phyloP scores from a whole-genome alignment of 2,888 invertebrate genomes.

The Celastrina argiolus region DNA sequence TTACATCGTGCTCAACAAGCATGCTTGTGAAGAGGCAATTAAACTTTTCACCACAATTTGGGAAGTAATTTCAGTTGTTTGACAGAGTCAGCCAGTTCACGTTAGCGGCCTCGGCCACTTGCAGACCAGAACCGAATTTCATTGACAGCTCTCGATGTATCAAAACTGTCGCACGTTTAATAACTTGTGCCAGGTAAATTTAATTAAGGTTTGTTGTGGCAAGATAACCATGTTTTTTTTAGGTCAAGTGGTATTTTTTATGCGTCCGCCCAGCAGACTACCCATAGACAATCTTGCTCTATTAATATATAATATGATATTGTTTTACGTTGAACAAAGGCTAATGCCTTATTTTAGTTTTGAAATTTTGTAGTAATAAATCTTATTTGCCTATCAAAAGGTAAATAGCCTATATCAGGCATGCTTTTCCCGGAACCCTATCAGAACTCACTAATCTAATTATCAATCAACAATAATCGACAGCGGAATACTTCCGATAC shows the following conservation, averaged over 20 bases:
- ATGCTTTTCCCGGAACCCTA: background rate
- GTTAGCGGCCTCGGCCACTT: slow-evolving; percentile 49
- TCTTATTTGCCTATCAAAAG: background rate
- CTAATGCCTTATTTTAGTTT: too few species aligned
- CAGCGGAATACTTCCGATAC: background rate
- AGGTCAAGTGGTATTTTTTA: background rate
- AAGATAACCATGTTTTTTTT: background rate
- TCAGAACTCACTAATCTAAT: background rate
- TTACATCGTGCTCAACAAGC: slow-evolving; percentile 44
- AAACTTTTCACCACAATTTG: slow-evolving; percentile 72
- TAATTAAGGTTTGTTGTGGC: background rate
- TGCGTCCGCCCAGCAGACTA: background rate
- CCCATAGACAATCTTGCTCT: too few species aligned
- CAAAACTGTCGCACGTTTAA: background rate
- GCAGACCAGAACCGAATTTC: slow-evolving; percentile 48
- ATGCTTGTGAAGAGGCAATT: slow-evolving; percentile 71
- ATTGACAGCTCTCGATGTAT: slow-evolving; percentile 55
- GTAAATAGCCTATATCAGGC: background rate
- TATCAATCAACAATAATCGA: background rate
- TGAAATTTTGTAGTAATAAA: too few species aligned
- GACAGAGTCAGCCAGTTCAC: slow-evolving; percentile 67
- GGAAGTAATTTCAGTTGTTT: slow-evolving; percentile 73
- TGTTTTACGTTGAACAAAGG: too few species aligned
- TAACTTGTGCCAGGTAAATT: background rate
- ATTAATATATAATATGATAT: too few species aligned